phyloP scores from a whole-genome alignment of 2,113 vertebrate genomes.

The Rhegmatorhina hoffmannsi region DNA sequence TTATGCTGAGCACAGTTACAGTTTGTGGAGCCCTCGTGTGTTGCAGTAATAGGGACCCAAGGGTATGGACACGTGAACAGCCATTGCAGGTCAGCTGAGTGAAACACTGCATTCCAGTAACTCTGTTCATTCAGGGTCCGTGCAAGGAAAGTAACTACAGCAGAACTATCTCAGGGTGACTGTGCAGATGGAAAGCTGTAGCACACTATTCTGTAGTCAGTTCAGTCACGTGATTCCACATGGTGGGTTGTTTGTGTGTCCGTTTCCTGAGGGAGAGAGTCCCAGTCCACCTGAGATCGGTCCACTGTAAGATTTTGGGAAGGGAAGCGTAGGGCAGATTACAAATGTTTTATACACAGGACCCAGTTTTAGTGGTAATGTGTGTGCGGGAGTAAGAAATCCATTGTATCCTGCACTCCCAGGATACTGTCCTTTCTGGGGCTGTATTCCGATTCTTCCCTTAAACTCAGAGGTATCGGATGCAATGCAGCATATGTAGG shows the following conservation, averaged over 20 bases:
- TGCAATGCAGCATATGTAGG: not conserved
- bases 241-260: not conserved
- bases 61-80: not conserved
- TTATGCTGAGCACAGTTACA: not conserved
- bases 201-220: fast-evolving
- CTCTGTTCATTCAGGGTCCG: not conserved
- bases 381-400: fast-evolving
- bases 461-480: not conserved
- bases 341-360: not conserved
- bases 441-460: fast-evolving
- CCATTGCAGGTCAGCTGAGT: not conserved
- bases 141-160: not conserved
- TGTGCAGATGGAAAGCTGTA: not conserved
- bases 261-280: not conserved
- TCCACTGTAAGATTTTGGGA: not conserved
- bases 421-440: not conserved
- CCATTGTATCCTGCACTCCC: fast-evolving
- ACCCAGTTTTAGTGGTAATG: not conserved
- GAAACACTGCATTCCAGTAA: not conserved
- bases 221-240: fast-evolving
- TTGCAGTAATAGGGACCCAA: not conserved
- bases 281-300: not conserved
- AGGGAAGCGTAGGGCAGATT: fast-evolving
- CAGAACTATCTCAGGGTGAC: not conserved
- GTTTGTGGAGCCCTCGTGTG: not conserved